A percentile compares a stretch with the other conserved stretches of the same genome.
phyloP scores from a whole-genome alignment of 2,888 invertebrate species.

The Polydrusus pterygomalis region DNA sequence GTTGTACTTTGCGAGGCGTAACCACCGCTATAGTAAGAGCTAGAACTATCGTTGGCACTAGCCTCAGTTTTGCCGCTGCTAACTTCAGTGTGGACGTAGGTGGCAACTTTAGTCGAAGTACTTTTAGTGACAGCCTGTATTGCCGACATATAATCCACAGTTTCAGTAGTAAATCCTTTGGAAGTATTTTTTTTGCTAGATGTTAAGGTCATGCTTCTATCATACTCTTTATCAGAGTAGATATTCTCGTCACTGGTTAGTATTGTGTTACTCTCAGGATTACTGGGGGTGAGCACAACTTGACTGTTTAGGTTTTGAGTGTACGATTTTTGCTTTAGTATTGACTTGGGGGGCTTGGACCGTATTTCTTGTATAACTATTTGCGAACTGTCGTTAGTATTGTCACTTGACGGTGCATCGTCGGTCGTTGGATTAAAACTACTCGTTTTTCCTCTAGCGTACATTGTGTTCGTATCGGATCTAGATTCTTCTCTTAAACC shows the following conservation, averaged over 20 bases:
- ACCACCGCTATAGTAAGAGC: conserved; percentile 56
- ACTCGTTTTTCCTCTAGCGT: conserved; percentile 42
- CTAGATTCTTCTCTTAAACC: neutral
- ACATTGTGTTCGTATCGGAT: conserved; percentile 14
- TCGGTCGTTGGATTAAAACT: conserved; percentile 34
- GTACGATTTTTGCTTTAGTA: conserved; percentile 35
- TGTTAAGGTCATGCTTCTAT: neutral
- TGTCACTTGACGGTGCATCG: neutral
- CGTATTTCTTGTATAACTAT: neutral
- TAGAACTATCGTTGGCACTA: neutral
- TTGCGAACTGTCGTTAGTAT: neutral
- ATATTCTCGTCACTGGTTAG: neutral
- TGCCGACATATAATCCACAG: conserved; percentile 16
- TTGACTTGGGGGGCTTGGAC: conserved; percentile 39
- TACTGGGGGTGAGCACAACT: neutral
- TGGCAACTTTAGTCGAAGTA: neutral
- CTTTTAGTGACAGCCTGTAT: neutral
- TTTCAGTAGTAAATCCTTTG: conserved; percentile 11
- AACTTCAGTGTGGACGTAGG: conserved; percentile 28
- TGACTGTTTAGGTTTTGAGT: neutral
- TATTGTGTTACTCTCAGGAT: neutral
- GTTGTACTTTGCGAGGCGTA: conserved; percentile 16
- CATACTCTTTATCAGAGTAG: conserved; percentile 15
- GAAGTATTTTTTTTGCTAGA: conserved; percentile 3
- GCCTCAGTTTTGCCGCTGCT: neutral